Conservation (phyloP, 2,888 invertebrate genomes). For the Nomada flava region DNA sequence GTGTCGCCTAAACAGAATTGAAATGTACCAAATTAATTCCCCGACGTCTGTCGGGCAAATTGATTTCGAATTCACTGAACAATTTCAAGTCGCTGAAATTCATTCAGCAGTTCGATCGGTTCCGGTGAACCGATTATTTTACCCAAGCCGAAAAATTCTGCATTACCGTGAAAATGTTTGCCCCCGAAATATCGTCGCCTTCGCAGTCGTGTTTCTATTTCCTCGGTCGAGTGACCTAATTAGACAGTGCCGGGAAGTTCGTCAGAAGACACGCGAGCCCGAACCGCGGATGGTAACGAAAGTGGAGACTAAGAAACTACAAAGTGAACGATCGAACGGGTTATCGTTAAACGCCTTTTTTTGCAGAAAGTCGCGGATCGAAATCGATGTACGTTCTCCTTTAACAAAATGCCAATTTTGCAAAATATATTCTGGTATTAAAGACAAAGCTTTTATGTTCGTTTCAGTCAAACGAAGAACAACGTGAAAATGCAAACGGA, state of each 20-base stretch:
- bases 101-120: neutral
- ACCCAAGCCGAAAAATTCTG: constrained; percentile 5
- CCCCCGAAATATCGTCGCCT: constrained; percentile 47
- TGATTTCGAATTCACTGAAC: neutral
- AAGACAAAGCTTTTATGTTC: neutral
- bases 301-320: constrained; percentile 5
- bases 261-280: constrained; percentile 25
- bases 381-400: neutral
- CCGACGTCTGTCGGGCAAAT: neutral
- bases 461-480: neutral
- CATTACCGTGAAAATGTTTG: constrained; percentile 40
- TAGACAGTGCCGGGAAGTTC: constrained; percentile 44
- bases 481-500: neutral
- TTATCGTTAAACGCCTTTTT: constrained; percentile 36
- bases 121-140: constrained; percentile 31
- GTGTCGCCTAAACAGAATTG: neutral
- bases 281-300: constrained; percentile 20
- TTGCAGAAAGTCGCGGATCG: neutral
- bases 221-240: constrained; percentile 54
- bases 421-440: too few relatives aligned
- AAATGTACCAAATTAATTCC: too few relatives aligned
- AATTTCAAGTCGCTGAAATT: neutral
- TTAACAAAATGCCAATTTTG: neutral
- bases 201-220: constrained; percentile 37
- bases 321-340: constrained; percentile 21